phyloP scores from a whole-genome alignment of 2,797 vertebrate species.

The Gouania willdenowi region DNA sequence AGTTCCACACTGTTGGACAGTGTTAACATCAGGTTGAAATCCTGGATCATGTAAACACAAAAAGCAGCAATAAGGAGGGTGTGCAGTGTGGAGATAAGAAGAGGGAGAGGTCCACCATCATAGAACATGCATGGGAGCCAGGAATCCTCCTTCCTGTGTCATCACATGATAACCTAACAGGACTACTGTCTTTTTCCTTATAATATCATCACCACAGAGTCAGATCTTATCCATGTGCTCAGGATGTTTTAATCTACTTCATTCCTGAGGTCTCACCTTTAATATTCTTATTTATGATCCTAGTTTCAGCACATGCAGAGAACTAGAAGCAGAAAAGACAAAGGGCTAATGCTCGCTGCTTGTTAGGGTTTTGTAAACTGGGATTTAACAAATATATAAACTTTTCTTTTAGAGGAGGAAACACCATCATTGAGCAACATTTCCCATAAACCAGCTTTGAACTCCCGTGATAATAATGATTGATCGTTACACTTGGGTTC shows the following conservation, averaged over 20 bases:
- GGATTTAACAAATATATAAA: not conserved
- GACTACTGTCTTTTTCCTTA: constrained; percentile 2
- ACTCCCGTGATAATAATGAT: not conserved
- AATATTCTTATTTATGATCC: not conserved
- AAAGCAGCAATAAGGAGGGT: too few relatives aligned
- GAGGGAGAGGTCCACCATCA: constrained; percentile 43
- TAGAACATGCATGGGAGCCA: not conserved
- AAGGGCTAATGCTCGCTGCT: not conserved
- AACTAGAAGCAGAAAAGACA: not conserved
- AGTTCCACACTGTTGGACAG: too few relatives aligned
- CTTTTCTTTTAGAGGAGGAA: not conserved
- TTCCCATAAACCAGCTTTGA: constrained; percentile 8
- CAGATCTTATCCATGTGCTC: not conserved
- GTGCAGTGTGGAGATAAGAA: constrained; percentile 39
- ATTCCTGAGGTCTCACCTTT: too few relatives aligned
- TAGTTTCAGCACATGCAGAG: not conserved
- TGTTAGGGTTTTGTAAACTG: not conserved
- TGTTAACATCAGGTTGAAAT: too few relatives aligned
- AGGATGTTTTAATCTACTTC: constrained; percentile 19
- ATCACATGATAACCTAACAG: constrained; percentile 23
- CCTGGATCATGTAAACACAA: too few relatives aligned
- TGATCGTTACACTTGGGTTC: not conserved
- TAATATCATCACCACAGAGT: constrained; percentile 37
- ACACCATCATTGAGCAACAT: not conserved
- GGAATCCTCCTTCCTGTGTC: not conserved